Evolutionary conservation across 2,113 vertebrate genomes (phyloP).

Genomic region (Ceyx cyanopectus): DNA sequence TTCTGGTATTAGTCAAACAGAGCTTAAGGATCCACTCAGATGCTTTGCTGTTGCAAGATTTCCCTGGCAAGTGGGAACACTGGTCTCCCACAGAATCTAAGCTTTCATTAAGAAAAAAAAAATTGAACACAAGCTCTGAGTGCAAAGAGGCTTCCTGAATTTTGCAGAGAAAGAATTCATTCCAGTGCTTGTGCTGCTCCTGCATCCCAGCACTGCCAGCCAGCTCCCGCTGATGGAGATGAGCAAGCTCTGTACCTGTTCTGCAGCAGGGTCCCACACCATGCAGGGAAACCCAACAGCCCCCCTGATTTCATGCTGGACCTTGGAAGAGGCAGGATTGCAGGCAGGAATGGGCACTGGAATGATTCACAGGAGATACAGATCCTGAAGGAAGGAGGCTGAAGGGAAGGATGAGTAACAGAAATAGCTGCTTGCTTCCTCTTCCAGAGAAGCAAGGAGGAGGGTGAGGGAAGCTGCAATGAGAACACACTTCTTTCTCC

Average conservation of each 20-base stretch:
- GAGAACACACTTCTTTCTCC: neutral
- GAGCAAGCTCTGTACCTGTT: neutral
- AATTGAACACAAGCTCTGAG: neutral
- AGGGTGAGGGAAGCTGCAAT: neutral
- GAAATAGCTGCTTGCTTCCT: slow-evolving; percentile 14
- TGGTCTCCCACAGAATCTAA: neutral
- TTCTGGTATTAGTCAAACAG: slow-evolving; percentile 7
- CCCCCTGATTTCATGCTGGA: neutral
- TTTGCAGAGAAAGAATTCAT: neutral
- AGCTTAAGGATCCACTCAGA: slow-evolving; percentile 19
- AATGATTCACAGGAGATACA: neutral
- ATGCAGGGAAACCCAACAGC: neutral
- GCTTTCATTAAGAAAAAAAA: neutral
- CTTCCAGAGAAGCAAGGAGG: slow-evolving; percentile 20
- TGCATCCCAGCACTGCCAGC: neutral
- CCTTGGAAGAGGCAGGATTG: neutral
- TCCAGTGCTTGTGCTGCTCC: neutral
- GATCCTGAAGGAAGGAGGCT: slow-evolving; percentile 10
- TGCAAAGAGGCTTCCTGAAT: neutral
- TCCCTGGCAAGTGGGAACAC: neutral
- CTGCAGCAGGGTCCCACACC: neutral
- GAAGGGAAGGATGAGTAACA: slow-evolving; percentile 29
- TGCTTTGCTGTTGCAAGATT: slow-evolving; percentile 14
- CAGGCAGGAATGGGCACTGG: neutral
- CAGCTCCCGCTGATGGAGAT: neutral